phyloP scores from a whole-genome alignment of 2,113 vertebrate genomes.

The Phainopepla nitens region DNA sequence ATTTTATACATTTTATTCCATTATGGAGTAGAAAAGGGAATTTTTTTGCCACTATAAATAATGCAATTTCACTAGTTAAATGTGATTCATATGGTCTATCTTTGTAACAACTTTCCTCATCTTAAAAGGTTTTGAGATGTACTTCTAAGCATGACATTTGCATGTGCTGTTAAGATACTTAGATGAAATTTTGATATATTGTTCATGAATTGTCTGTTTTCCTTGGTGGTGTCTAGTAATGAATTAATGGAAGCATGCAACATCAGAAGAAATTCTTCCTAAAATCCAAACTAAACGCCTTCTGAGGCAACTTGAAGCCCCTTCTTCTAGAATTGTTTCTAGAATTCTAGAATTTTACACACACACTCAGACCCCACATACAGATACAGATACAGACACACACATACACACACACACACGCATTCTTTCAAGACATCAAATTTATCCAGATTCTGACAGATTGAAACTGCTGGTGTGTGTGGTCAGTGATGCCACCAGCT shows the following conservation, averaged over 20 bases:
- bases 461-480: background rate
- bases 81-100: background rate
- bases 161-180: background rate
- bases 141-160: background rate
- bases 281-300: background rate
- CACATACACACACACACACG: too few species aligned
- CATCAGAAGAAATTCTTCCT: background rate
- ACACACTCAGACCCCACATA: too few species aligned
- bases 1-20: background rate
- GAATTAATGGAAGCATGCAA: background rate
- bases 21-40: background rate
- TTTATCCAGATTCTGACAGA: background rate
- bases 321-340: background rate
- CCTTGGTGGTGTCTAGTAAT: background rate
- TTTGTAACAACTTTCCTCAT: accelerated
- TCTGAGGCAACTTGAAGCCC: background rate
- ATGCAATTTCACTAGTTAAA: background rate
- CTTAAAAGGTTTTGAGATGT: background rate
- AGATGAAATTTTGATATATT: background rate
- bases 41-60: background rate
- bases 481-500: background rate
- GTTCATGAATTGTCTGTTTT: background rate
- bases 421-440: background rate
- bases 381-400: too few species aligned
- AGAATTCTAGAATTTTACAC: background rate